These are phyloP conservation scores for Drosophila kuntzei DNA, from an alignment of 2,888 invertebrate species.

Conservation along the genomic window DNA sequence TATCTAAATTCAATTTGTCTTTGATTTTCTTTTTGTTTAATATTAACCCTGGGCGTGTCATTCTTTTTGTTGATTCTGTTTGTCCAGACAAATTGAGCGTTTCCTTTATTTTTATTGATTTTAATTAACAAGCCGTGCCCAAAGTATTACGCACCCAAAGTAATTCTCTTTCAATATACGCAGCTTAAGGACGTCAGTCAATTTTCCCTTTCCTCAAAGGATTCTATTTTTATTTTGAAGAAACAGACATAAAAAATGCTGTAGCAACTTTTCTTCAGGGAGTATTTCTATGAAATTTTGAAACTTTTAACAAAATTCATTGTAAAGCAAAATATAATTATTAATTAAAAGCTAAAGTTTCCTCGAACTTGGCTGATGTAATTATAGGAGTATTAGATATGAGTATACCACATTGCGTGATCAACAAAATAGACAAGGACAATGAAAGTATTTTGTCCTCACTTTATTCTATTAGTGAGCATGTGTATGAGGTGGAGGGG, in stretches of 20 bases:
- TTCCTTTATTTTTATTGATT: conserved; percentile 21
- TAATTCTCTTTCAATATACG: background rate
- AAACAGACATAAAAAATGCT: background rate
- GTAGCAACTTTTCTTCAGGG: background rate
- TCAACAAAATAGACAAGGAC: conserved; percentile 33
- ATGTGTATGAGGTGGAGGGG: too few species aligned
- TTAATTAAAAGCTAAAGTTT: conserved; percentile 16
- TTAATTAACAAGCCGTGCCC: conserved; percentile 10
- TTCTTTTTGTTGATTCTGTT: conserved; percentile 5
- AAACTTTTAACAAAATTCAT: conserved; percentile 5
- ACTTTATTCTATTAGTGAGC: conserved; percentile 1
- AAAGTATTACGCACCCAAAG: conserved; percentile 2
- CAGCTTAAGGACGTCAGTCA: background rate
- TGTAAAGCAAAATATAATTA: conserved; percentile 14
- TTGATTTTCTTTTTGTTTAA: background rate
- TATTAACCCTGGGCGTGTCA: background rate
- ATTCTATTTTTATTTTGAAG: background rate
- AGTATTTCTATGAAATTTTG: background rate
- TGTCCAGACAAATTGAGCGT: conserved; percentile 27
- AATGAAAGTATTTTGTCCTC: conserved; percentile 23
- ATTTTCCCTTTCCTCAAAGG: background rate
- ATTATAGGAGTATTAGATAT: conserved; percentile 16
- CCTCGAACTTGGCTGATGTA: conserved; percentile 12
- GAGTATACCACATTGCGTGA: conserved; percentile 28
- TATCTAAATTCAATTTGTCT: background rate